phyloP scores from a whole-genome alignment of 2,113 vertebrate species.

The Miniopterus natalensis region DNA sequence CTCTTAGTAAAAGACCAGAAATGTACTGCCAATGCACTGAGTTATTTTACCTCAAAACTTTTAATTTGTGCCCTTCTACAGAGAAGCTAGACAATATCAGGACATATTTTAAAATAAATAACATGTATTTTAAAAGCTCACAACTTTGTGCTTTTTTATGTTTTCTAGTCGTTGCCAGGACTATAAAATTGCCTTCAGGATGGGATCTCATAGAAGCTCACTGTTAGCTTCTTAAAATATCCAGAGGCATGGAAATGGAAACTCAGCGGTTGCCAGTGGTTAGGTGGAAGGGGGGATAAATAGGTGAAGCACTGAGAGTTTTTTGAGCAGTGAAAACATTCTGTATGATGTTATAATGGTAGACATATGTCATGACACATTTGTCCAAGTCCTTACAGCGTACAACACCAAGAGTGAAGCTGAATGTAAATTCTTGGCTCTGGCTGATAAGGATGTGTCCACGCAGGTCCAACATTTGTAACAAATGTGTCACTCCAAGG shows the following conservation, averaged over 20 bases:
- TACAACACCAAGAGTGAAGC: not conserved
- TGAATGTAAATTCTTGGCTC: not conserved
- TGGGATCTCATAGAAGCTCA: not conserved
- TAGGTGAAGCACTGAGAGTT: not conserved
- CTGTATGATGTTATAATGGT: not conserved
- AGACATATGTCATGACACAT: not conserved
- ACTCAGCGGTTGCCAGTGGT: not conserved
- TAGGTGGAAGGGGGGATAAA: not conserved
- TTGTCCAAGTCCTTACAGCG: not conserved
- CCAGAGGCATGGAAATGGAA: slow-evolving; percentile 32
- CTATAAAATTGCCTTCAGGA: not conserved
- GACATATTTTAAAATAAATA: slow-evolving; percentile 1
- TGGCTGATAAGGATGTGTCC: not conserved
- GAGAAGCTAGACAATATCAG: not conserved
- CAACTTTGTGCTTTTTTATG: not conserved
- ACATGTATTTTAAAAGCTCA: not conserved
- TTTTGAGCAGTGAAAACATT: not conserved
- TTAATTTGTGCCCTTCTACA: not conserved
- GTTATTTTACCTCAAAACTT: not conserved
- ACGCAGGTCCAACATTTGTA: not conserved
- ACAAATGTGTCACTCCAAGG: not conserved
- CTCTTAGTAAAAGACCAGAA: not conserved
- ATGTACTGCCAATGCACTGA: not conserved
- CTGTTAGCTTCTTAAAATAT: slow-evolving; percentile 27
- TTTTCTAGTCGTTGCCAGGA: not conserved